Evolutionary conservation across 2,113 vertebrate genomes (phyloP).

Genomic region (Zootoca vivipara): DNA sequence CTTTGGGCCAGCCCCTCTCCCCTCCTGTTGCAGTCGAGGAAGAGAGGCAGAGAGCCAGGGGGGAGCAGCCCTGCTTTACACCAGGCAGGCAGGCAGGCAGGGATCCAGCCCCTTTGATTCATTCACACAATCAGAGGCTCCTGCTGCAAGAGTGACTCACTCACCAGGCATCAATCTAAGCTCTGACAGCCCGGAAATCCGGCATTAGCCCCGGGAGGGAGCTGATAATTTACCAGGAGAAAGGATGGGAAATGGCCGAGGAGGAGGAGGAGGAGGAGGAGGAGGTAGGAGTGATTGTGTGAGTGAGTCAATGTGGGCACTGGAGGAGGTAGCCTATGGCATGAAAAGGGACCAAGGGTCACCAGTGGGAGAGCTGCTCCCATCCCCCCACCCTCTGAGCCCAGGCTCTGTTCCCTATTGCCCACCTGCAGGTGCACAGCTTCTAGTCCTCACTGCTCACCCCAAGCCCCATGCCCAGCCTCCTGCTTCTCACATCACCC

Average conservation of each 20-base stretch:
- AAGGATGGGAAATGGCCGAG: background rate
- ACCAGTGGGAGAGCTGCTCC: background rate
- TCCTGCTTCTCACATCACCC: no score
- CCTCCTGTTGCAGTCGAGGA: background rate
- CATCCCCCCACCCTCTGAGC: background rate
- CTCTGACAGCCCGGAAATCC: conserved; percentile 35
- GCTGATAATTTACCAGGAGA: background rate
- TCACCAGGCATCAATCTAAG: conserved; percentile 7
- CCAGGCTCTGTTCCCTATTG: no score
- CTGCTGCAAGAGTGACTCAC: conserved; percentile 35
- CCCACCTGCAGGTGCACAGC: background rate
- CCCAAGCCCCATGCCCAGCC: no score
- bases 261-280: background rate
- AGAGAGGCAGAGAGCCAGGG: no score
- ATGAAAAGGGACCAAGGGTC: background rate
- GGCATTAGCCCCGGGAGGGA: conserved; percentile 1
- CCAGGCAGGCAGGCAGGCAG: background rate
- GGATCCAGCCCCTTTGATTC: background rate
- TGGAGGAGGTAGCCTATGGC: background rate
- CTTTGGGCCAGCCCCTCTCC: no score
- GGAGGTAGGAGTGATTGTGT: background rate
- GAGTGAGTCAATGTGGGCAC: background rate
- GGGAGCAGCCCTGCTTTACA: background rate
- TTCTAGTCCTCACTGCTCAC: background rate
- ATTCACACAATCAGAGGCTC: conserved; percentile 3